A percentile compares a stretch with the other conserved stretches of the same genome.
These are phyloP conservation scores for Bembecia ichneumoniformis DNA, from an alignment of 2,888 invertebrate species.

Conservation along the genomic window DNA sequence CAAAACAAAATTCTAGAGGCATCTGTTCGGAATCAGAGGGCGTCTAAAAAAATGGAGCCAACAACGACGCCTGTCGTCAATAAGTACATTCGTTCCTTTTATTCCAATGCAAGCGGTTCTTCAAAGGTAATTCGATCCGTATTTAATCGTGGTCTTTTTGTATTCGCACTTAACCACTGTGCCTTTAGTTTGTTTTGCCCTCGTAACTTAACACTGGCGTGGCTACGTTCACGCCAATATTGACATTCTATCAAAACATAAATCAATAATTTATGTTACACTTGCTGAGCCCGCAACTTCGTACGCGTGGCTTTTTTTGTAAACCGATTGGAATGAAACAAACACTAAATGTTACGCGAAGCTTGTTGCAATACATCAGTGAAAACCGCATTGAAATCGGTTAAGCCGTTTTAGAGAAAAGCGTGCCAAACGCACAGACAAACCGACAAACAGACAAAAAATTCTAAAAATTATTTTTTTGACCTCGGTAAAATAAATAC, in stretches of 20 bases:
- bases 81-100: conserved; percentile 17
- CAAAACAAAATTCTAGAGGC: background rate
- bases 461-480: too few species aligned
- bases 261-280: conserved; percentile 5
- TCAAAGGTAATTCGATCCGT: conserved; percentile 65
- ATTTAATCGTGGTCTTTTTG: conserved; percentile 53
- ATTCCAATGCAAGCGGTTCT: conserved; percentile 57
- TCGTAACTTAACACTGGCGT: conserved; percentile 48
- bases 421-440: too few species aligned
- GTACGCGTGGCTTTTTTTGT: too few species aligned
- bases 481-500: too few species aligned
- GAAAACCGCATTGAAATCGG: too few species aligned
- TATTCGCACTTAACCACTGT: conserved; percentile 63
- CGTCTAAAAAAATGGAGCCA: conserved; percentile 6
- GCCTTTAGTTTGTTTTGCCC: conserved; percentile 44
- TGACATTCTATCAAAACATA: conserved; percentile 65
- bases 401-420: too few species aligned
- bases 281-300: too few species aligned
- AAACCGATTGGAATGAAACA: too few species aligned
- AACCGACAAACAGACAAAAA: too few species aligned
- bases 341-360: too few species aligned
- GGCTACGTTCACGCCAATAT: conserved; percentile 34
- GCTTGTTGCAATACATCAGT: too few species aligned
- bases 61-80: background rate
- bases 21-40: conserved; percentile 2